Conservation (phyloP, 2,113 vertebrate genomes). For the Sylvicapra grimmia region DNA sequence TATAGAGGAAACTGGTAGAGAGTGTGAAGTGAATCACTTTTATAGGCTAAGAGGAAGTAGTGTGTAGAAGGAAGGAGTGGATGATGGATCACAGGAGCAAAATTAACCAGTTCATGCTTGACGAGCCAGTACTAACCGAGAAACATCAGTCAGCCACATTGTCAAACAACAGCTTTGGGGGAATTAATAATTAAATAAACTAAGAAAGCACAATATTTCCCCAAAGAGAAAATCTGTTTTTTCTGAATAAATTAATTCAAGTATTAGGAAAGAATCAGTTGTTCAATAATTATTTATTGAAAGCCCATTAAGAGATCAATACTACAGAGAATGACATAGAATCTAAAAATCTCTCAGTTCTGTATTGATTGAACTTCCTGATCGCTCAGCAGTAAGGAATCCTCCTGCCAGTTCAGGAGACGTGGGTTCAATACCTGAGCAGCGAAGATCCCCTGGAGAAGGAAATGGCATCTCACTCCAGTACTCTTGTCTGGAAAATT, state of each 20-base stretch:
- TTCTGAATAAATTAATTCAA: background rate
- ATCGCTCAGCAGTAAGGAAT: background rate
- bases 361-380: background rate
- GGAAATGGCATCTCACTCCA: no score
- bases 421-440: background rate
- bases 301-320: background rate
- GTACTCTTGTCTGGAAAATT: no score
- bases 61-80: background rate
- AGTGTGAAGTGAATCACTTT: background rate
- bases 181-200: background rate
- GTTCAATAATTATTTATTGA: background rate
- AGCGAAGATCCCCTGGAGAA: background rate
- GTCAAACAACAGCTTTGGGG: background rate
- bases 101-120: background rate
- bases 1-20: background rate
- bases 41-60: background rate
- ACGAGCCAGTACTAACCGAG: background rate
- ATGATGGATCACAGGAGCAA: background rate
- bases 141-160: background rate
- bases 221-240: background rate
- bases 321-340: background rate
- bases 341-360: background rate
- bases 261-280: background rate
- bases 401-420: background rate
- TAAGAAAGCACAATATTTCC: background rate